Base-by-base conservation (phyloP, 2,797 vertebrate genomes). In the Falco cherrug region DNA sequence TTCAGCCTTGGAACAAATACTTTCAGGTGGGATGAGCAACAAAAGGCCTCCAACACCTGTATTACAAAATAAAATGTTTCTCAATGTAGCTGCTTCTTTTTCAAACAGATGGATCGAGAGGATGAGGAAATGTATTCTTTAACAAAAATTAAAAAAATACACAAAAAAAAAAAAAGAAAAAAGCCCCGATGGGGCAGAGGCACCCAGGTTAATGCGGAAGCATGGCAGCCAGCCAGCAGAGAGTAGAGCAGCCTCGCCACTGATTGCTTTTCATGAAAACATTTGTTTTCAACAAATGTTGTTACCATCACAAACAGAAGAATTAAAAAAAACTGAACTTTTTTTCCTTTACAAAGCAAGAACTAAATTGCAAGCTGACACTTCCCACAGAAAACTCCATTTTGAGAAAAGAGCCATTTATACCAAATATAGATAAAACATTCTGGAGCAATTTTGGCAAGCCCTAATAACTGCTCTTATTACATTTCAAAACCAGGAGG, bases 341-440 rank as follows among this genome's bases (percentile, higher is more conserved):
- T 29, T 88, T 84, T 59, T 22, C 25, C 31, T 92, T 87, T 61
- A 71, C 59, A 81, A 73, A 87, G 65, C 41, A 53, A 91, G 26
- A 93, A 78, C 57, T 37, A 33, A 84, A n/a, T 31, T n/a, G 53
- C 22, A 94, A 91, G 37, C 45, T 78, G 73, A 87, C 1, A 0
- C n/a, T 88, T 93, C 60, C 54, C 6, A 3, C 82, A 84, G 76
- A 93, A 95, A 93, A 68, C 12, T 78, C 71, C 59, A 53, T 61
- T 85, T 94, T 43, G 53, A 94, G 60, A 91, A 91, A 60, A 35
- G 47, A 82, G 16, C 3, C 25, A 53, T 90, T 89, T 90, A 69
- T 76, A 75, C 43, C 64, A 94, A 95, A 91, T 69, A 91, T 19
- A 95, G 85, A 75, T 50, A 37, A 76, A 88, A 94, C 69, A 53